Evolutionary conservation across 2,113 vertebrate species (phyloP).

Genomic region (Polypterus bichir): DNA sequence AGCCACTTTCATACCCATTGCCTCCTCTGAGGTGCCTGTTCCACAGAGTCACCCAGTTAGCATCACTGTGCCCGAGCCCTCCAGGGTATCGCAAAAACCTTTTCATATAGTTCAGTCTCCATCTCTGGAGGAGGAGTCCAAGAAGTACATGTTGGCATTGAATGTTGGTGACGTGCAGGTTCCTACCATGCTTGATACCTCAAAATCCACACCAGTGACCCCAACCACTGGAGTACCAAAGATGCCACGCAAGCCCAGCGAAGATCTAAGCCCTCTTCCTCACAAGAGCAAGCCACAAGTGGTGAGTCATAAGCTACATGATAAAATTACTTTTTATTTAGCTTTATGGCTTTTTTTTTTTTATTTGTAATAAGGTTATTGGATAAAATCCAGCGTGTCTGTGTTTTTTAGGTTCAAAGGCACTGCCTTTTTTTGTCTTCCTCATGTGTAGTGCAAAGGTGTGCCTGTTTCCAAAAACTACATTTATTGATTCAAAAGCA

Average conservation of each 20-base stretch:
- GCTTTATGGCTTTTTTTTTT: too few relatives aligned
- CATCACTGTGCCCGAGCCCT: conserved; percentile 25
- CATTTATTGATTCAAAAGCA: too few relatives aligned
- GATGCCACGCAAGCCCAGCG: conserved; percentile 39
- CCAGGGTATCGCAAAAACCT: conserved; percentile 29
- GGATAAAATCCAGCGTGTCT: too few relatives aligned
- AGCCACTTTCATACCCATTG: conserved; percentile 63
- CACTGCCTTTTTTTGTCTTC: too few relatives aligned
- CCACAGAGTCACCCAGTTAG: conserved; percentile 29
- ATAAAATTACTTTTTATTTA: too few relatives aligned
- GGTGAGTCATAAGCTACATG: conserved; percentile 58
- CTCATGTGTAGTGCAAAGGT: too few relatives aligned
- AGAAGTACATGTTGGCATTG: conserved; percentile 65
- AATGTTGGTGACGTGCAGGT: conserved; percentile 41
- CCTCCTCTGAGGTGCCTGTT: conserved; percentile 41
- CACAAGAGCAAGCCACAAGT: conserved; percentile 76
- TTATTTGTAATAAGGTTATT: too few relatives aligned
- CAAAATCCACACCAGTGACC: conserved; percentile 35
- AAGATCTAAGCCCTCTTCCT: conserved; percentile 42
- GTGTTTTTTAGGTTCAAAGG: too few relatives aligned
- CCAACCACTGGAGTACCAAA: conserved; percentile 42
- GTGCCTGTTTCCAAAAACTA: too few relatives aligned
- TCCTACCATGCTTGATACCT: conserved; percentile 35
- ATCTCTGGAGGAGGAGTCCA: conserved; percentile 72
- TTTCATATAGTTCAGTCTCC: conserved; percentile 44